Conservation (phyloP, 2,113 vertebrate species). For the Callopanchax toddi region DNA sequence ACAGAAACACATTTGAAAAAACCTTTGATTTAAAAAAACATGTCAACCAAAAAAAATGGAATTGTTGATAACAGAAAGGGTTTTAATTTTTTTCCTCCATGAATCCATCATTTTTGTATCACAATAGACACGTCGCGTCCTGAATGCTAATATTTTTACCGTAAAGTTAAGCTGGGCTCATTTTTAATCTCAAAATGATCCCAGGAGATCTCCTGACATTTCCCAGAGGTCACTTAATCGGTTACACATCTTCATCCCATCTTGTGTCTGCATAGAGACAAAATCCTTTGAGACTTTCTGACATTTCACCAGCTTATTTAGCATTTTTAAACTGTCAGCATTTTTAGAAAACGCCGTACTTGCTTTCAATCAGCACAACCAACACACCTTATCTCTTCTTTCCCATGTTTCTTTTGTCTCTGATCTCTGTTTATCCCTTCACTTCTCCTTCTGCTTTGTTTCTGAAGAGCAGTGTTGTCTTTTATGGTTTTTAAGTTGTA, state of each 20-base stretch:
- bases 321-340: constrained; percentile 57
- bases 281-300: constrained; percentile 54
- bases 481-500: constrained; percentile 50
- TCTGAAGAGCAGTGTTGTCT: constrained; percentile 53
- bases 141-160: not conserved
- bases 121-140: not conserved
- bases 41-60: no score
- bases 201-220: constrained; percentile 41
- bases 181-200: constrained; percentile 1
- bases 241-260: constrained; percentile 33
- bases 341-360: constrained; percentile 55
- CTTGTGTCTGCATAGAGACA: constrained; percentile 15
- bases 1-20: no score
- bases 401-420: not conserved
- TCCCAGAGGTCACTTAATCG: constrained; percentile 19
- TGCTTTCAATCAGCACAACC: constrained; percentile 48
- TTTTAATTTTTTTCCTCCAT: no score
- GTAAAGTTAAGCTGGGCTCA: not conserved
- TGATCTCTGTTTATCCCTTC: not conserved
- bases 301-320: constrained; percentile 69
- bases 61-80: no score
- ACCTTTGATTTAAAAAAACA: no score
- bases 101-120: not conserved
- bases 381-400: constrained; percentile 2
- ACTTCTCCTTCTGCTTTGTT: not conserved